Evolutionary conservation across 2,797 vertebrate genomes (phyloP).

Genomic region (Triplophysa bombifrons): DNA sequence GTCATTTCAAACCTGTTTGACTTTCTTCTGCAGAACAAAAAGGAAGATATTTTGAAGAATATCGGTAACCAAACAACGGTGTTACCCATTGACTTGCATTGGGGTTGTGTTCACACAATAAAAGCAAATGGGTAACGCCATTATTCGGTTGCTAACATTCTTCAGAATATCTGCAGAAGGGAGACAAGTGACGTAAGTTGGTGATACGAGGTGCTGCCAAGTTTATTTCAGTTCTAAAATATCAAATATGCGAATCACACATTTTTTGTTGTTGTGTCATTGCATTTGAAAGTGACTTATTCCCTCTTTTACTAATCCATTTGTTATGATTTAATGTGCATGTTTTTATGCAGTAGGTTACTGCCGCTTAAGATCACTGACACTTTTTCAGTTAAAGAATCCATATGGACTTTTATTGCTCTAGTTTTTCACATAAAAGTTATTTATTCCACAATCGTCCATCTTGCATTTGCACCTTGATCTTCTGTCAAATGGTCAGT

Average conservation of each 20-base stretch:
- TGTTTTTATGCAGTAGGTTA: neutral
- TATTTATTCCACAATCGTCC: neutral
- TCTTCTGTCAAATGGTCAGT: neutral
- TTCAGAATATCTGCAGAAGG: too few relatives aligned
- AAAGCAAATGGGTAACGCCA: too few relatives aligned
- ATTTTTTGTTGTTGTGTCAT: neutral
- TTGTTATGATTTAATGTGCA: neutral
- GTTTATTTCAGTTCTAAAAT: too few relatives aligned
- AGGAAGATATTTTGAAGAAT: too few relatives aligned
- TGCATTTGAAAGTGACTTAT: neutral
- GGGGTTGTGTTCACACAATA: too few relatives aligned
- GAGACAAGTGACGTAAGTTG: too few relatives aligned
- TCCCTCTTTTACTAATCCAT: neutral
- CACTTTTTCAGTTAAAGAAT: neutral
- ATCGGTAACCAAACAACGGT: too few relatives aligned
- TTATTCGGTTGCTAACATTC: too few relatives aligned
- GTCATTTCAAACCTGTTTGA: neutral
- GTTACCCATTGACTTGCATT: too few relatives aligned
- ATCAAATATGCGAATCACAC: too few relatives aligned
- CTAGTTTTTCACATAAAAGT: neutral
- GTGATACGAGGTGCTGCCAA: neutral
- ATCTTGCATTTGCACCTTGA: neutral
- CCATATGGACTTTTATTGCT: neutral
- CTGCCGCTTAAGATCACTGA: neutral
- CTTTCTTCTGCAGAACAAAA: neutral